These are phyloP conservation scores for Pararge aegeria DNA, from an alignment of 1,140 invertebrate species.

Conservation along the genomic window DNA sequence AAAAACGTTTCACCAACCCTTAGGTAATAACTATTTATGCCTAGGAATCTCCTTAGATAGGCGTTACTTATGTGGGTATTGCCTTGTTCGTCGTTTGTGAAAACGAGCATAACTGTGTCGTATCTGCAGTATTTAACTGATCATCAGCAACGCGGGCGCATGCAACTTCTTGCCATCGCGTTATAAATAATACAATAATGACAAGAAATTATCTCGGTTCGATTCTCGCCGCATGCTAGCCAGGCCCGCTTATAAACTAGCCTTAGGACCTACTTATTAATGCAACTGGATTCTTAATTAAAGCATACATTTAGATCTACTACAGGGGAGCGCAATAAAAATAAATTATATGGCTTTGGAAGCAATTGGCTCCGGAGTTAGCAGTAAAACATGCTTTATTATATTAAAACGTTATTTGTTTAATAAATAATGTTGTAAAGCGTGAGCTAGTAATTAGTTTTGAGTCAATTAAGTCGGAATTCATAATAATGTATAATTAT, in stretches of 20 bases:
- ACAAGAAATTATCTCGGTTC: constrained; percentile 71
- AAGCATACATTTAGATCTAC: constrained; percentile 17
- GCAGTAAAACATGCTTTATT: constrained; percentile 3
- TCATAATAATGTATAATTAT: not conserved
- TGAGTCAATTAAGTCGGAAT: not conserved
- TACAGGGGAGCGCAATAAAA: constrained; percentile 2
- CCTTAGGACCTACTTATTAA: constrained; percentile 33
- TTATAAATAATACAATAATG: constrained; percentile 76
- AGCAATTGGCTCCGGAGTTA: not conserved
- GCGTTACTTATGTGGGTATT: too few relatives aligned
- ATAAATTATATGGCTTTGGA: constrained; percentile 10
- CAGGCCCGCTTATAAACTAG: constrained; percentile 33
- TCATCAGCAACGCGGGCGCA: constrained; percentile 29
- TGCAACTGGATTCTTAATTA: constrained; percentile 28
- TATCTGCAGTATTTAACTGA: constrained; percentile 17
- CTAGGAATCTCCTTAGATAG: too few relatives aligned
- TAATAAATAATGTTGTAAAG: not conserved
- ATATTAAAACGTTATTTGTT: not conserved
- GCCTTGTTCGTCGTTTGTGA: too few relatives aligned
- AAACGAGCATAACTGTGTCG: not conserved
- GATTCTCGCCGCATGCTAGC: constrained; percentile 43
- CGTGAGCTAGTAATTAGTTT: not conserved
- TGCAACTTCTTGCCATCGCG: constrained; percentile 42
- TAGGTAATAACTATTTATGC: too few relatives aligned
- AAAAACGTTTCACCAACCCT: too few relatives aligned